Conservation (phyloP, 2,888 invertebrate genomes). For the Platycheirus albimanus region DNA sequence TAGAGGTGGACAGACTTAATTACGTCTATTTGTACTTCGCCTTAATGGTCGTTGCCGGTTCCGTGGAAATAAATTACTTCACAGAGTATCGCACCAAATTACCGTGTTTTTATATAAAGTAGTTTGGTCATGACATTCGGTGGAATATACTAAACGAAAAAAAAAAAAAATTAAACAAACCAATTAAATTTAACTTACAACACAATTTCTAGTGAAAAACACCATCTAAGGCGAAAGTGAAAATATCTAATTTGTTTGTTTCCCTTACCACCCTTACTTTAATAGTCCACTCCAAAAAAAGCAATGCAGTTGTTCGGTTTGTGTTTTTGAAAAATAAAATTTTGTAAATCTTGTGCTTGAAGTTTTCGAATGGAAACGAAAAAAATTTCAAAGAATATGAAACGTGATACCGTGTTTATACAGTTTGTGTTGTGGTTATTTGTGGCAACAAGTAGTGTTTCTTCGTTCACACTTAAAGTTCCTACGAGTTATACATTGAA, state of each 20-base stretch:
- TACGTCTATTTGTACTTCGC: conserved; percentile 42
- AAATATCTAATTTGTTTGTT: too few species aligned
- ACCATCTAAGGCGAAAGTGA: conserved; percentile 28
- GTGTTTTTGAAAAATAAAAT: neutral
- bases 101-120: conserved; percentile 37
- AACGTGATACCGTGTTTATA: conserved; percentile 75
- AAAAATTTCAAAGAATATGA: conserved; percentile 62
- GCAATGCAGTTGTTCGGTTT: conserved; percentile 1
- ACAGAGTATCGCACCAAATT: conserved; percentile 48
- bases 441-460: conserved; percentile 77
- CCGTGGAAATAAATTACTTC: conserved; percentile 23
- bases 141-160: conserved; percentile 30
- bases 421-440: conserved; percentile 76
- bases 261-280: too few species aligned
- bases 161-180: conserved; percentile 29
- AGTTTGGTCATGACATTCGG: conserved; percentile 69
- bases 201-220: neutral
- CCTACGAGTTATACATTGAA: conserved; percentile 81
- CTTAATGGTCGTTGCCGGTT: conserved; percentile 56
- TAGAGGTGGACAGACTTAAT: conserved; percentile 29
- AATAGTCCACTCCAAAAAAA: too few species aligned
- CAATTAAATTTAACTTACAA: conserved; percentile 14
- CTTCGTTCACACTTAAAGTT: conserved; percentile 80
- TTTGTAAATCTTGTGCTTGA: neutral
- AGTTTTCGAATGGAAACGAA: neutral